Conservation (phyloP, 1,140 invertebrate species). For the Aphelenchoides besseyi region DNA sequence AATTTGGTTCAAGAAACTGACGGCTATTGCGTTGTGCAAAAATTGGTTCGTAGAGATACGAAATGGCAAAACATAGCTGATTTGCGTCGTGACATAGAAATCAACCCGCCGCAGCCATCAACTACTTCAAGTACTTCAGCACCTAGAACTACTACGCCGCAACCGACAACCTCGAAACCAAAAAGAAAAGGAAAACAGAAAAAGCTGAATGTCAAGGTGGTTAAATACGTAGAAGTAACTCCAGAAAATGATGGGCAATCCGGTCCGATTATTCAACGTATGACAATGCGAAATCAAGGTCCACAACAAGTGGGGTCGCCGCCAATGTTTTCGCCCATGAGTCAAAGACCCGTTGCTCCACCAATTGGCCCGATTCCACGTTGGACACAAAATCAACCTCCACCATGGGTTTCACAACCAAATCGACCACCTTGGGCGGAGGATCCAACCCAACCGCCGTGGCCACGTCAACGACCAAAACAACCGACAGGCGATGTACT, state of each 20-base stretch:
- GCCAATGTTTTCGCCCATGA: too few relatives aligned
- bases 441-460: background rate
- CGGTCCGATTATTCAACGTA: background rate
- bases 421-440: conserved; percentile 1
- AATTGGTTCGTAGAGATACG: background rate
- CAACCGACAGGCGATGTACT: background rate
- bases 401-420: background rate
- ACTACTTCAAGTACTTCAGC: background rate
- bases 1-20: background rate
- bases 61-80: conserved; percentile 8
- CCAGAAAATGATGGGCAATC: background rate
- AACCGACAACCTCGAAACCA: background rate
- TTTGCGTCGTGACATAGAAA: background rate
- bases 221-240: background rate
- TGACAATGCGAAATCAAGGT: too few relatives aligned
- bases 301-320: background rate
- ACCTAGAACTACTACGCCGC: background rate
- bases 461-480: background rate
- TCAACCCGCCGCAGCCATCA: background rate
- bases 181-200: background rate
- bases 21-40: background rate
- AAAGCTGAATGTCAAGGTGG: background rate
- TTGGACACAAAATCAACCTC: background rate
- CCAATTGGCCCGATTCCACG: conserved; percentile 5
- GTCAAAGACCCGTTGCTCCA: background rate